phyloP scores from a whole-genome alignment of 2,797 vertebrate species.

The Myotis vivesi region DNA sequence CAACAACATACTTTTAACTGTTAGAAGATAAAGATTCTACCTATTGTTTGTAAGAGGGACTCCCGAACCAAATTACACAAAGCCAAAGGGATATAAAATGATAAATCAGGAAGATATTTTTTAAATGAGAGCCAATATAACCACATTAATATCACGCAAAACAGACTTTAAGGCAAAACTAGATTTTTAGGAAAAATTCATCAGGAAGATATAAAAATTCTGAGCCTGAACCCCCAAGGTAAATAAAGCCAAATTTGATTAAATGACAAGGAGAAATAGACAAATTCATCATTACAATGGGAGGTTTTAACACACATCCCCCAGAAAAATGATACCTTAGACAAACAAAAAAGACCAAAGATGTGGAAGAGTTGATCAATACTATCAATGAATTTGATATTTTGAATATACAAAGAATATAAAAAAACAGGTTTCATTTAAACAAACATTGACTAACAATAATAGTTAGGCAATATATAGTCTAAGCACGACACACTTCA shows the following conservation, averaged over 20 bases:
- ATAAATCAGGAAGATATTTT: background rate
- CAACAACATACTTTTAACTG: background rate
- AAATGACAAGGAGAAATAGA: background rate
- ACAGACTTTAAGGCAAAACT: background rate
- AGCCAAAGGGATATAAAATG: slow-evolving; percentile 6
- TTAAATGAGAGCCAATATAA: background rate
- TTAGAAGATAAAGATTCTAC: slow-evolving; percentile 18
- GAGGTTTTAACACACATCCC: background rate
- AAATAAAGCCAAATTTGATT: slow-evolving; percentile 12
- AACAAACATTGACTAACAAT: too few relatives aligned
- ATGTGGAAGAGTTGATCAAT: background rate
- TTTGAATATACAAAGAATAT: background rate
- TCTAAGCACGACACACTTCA: background rate
- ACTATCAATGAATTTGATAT: background rate
- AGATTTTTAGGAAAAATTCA: background rate
- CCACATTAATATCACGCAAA: background rate
- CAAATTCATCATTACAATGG: background rate
- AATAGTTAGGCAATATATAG: background rate
- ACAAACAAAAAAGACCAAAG: background rate
- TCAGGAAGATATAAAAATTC: background rate
- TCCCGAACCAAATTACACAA: slow-evolving; percentile 1
- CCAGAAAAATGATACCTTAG: background rate
- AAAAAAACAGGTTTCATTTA: too few relatives aligned
- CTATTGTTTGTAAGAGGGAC: background rate
- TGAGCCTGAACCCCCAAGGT: background rate